These are phyloP conservation scores for Melanogrammus aeglefinus DNA, from an alignment of 2,797 vertebrate genomes.

Conservation along the genomic window DNA sequence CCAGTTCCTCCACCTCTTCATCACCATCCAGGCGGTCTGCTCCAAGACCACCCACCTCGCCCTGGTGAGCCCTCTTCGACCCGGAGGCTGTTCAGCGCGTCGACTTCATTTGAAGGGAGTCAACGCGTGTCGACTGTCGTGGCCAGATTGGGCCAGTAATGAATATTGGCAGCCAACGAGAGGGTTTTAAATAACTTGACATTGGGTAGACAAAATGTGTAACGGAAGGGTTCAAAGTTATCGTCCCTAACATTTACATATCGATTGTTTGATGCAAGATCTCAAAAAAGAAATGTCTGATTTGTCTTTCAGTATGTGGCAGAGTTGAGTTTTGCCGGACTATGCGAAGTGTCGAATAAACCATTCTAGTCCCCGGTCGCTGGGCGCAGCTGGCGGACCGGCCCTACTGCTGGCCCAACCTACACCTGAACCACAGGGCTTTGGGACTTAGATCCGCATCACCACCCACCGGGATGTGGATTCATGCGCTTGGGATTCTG, in stretches of 20 bases:
- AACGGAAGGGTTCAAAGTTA: neutral
- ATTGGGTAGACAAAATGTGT: too few relatives aligned
- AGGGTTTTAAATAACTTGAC: too few relatives aligned
- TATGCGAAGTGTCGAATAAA: too few relatives aligned
- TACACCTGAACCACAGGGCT: conserved; percentile 81
- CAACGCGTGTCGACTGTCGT: neutral
- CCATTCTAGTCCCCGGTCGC: conserved; percentile 83
- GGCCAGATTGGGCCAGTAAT: neutral
- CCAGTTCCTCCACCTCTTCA: conserved; percentile 96
- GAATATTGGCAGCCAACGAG: neutral
- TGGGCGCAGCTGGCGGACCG: conserved; percentile 86
- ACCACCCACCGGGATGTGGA: neutral
- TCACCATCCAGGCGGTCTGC: conserved; percentile 76
- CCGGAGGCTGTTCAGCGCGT: neutral
- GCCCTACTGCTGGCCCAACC: conserved; percentile 87
- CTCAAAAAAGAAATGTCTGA: neutral
- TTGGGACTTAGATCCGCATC: conserved; percentile 88
- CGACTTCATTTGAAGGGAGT: neutral
- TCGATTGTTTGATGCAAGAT: conserved; percentile 55
- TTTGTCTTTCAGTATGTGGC: conserved; percentile 81
- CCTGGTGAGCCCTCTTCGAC: conserved; percentile 74
- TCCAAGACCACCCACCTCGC: conserved; percentile 85
- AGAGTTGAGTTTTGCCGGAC: conserved; percentile 92
- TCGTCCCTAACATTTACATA: neutral
- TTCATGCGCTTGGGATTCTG: neutral